Base-by-base conservation (phyloP, 2,797 vertebrate species). In the Chrosomus eos region DNA sequence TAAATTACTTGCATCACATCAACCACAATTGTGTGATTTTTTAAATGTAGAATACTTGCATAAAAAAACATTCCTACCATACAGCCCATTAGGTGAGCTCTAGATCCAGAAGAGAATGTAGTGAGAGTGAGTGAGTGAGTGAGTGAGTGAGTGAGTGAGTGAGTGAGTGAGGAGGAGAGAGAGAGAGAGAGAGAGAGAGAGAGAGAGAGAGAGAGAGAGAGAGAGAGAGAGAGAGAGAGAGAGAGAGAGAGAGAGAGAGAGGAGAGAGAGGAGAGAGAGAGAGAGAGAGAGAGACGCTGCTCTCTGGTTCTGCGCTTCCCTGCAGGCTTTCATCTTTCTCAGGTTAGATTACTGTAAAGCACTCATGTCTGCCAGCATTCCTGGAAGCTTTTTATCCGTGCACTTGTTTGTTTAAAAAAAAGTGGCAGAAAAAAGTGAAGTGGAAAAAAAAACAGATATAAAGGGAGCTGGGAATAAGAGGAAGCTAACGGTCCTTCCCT, bases 341-440 rank as follows among this genome's bases (percentile, higher is more conserved):
- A 94, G 93, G 93, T 94, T 93, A 94, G 94, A 95, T 95, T 94
- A 94, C 93, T 91, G 92, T 93, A 93, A 94, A 94, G 92, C 92
- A 91, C 91, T 93, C 89, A 91, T 93, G 92, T 93, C 94, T 94
- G 92, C 92, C 93, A 93, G 92, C 89, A 92, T 94, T 94, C 93
- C 93, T 93, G 91, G 93, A 94, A 94, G 94, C 93, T 92, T 94
- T 94, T 94, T 93, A 94, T 94, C 92, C 92, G 89, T 85, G 86
- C 92, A 93, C 88, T 86, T 78, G 92, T 93, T 93, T 93, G 92
- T 93, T 92, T 89, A 87, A 66, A 88, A 60, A 76, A 28, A 76
- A 16, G 60, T 64, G 26, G 14, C 3, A 6, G 1, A 31, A 45
- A 28, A 82, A n/a, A 80, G 9, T 40, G 53, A 40, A 90, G 90